Evolutionary conservation across 2,888 invertebrate species (phyloP).

Genomic region (Cryptocephalus primarius): DNA sequence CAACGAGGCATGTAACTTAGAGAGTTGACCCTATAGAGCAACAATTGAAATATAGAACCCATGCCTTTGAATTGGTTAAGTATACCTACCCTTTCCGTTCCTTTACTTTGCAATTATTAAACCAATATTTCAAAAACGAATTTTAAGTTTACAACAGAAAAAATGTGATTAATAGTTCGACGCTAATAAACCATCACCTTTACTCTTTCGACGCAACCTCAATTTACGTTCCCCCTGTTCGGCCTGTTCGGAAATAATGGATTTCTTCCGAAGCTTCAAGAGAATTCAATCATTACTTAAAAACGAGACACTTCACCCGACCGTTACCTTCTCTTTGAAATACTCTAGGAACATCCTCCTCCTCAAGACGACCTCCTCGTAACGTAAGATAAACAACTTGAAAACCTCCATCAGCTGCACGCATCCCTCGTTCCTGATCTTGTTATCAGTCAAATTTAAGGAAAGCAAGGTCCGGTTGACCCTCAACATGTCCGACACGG

Average conservation of each 20-base stretch:
- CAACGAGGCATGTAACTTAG: too few relatives aligned
- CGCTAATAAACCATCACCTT: too few relatives aligned
- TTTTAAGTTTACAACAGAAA: too few relatives aligned
- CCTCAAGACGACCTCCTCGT: slow-evolving; percentile 27
- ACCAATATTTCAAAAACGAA: too few relatives aligned
- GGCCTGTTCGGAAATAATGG: neutral
- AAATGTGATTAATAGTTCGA: too few relatives aligned
- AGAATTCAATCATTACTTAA: neutral
- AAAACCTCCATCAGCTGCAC: slow-evolving; percentile 15
- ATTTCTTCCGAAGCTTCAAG: neutral
- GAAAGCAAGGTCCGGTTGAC: slow-evolving; percentile 21
- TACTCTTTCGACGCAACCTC: too few relatives aligned
- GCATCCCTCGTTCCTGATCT: slow-evolving; percentile 23
- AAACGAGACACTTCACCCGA: neutral
- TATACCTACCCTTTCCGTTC: too few relatives aligned
- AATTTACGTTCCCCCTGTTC: neutral
- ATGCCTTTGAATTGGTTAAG: too few relatives aligned
- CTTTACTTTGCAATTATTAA: too few relatives aligned
- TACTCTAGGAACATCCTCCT: slow-evolving; percentile 11
- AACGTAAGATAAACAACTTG: slow-evolving; percentile 24
- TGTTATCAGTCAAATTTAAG: slow-evolving; percentile 27
- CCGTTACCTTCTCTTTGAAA: slow-evolving; percentile 5
- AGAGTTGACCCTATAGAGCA: too few relatives aligned
- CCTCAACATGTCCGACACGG: slow-evolving; percentile 28
- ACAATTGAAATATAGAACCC: too few relatives aligned